phyloP scores from a whole-genome alignment of 2,113 vertebrate genomes.

The Manacus vitellinus region DNA sequence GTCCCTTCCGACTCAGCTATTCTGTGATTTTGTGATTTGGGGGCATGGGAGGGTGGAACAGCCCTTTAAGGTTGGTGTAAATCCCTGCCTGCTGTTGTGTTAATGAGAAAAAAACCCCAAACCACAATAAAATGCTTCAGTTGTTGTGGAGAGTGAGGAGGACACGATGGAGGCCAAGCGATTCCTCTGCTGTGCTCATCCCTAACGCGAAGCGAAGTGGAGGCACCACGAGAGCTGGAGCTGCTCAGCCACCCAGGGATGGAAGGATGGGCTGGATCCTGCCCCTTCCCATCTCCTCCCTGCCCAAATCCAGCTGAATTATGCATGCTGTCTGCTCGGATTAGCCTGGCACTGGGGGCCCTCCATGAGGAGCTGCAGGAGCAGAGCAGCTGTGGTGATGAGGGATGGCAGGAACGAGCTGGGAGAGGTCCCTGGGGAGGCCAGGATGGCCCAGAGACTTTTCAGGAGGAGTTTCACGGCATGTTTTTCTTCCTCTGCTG shows the following conservation, averaged over 20 bases:
- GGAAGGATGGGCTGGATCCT: not conserved
- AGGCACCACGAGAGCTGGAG: not conserved
- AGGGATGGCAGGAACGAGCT: not conserved
- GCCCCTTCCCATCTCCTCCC: not conserved
- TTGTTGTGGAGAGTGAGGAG: accelerated
- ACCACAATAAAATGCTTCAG: not conserved
- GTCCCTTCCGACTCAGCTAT: not conserved
- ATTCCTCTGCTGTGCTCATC: not conserved
- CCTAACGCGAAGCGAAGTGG: not conserved
- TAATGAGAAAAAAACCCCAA: not conserved
- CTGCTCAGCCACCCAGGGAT: not conserved
- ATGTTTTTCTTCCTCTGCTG: accelerated
- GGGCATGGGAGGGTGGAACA: not conserved
- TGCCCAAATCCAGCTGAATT: not conserved
- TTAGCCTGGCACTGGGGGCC: not conserved
- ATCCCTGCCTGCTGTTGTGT: accelerated
- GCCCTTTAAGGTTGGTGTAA: not conserved
- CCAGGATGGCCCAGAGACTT: not conserved
- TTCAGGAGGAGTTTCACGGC: not conserved
- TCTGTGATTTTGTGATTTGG: not conserved
- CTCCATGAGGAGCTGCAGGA: not conserved
- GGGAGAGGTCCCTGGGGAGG: not conserved
- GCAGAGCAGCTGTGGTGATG: not conserved
- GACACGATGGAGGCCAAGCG: accelerated
- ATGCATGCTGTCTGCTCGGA: not conserved